phyloP scores from a whole-genome alignment of 2,797 vertebrate species.

The Falco naumanni region DNA sequence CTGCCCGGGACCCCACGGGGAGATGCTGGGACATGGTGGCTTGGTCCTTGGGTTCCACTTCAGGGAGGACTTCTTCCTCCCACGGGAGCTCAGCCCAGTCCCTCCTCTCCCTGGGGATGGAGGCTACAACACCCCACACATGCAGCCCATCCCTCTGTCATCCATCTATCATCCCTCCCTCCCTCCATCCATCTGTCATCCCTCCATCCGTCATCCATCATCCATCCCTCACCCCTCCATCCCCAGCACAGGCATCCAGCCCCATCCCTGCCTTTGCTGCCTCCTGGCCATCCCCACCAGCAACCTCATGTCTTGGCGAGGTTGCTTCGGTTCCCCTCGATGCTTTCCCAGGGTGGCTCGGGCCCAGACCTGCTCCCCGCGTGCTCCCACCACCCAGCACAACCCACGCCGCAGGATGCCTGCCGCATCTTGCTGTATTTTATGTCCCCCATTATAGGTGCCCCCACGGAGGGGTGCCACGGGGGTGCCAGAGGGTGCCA shows the following conservation, averaged over 20 bases:
- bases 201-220: rapidly evolving
- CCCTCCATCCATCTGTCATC: background rate
- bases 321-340: too few relatives aligned
- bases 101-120: background rate
- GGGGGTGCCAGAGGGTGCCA: background rate
- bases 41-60: background rate
- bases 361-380: background rate
- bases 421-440: background rate
- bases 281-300: background rate
- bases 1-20: background rate
- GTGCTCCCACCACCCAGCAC: background rate
- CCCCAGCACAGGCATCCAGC: background rate
- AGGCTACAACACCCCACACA: rapidly evolving
- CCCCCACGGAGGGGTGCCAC: background rate
- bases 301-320: too few relatives aligned
- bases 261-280: background rate
- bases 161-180: background rate
- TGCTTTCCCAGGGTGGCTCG: rapidly evolving
- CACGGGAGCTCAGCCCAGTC: background rate
- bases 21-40: background rate
- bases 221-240: background rate
- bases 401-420: background rate
- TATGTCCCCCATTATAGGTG: rapidly evolving
- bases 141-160: background rate
- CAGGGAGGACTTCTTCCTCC: background rate